Evolutionary conservation across 2,113 vertebrate genomes (phyloP), one percentile per base, ranked within the genome.

Genomic region (Peromyscus californicus): DNA sequence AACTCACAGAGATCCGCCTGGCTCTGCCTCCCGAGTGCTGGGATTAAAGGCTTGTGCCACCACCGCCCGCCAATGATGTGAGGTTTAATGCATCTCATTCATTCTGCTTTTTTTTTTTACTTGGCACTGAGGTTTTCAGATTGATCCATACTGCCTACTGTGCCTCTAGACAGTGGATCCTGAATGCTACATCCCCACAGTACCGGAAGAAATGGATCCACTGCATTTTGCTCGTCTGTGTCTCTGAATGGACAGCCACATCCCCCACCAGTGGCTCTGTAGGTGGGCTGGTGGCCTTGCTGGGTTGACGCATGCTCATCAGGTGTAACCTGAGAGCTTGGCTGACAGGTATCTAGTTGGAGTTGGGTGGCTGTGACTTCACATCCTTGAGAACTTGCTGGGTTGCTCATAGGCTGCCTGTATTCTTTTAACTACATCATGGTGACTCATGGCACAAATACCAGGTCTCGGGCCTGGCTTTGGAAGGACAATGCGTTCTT

Each of bases 401-500:
- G 80, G 51, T 45, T 86, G 54, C 91, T 88, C 45, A 36, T 51
- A 76, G 70, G 76, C 33, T 42, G 19, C 88, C 85, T 79, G 65
- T 42, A 24, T 94, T 89, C 79, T 39, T 90, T 59, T 80, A 51
- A 93, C n/a, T 39, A 5, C 2, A 36, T 54, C 54, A 36, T 31
- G 29, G 91, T 5, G 5, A 95, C 61, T 83, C 89, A 86, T 5
- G 57, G 61, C 54, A 94, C 92, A 96, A 96, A 83, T 75, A 75
- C 39, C 42, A 95, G 74, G 63, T 67, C 79, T 96, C 48, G 54
- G 83, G 17, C 69, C 36, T 33, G 67, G 45, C 70, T 96, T 74
- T 86, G 91, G 90, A 94, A 97, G 75, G 91, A 97, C 97, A 95
- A 88, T 93, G 93, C 59, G 59, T 97, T 96, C 93, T 94, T 88